These are phyloP conservation scores for Erannis defoliaria DNA, from an alignment of 2,888 invertebrate species.

Conservation along the genomic window DNA sequence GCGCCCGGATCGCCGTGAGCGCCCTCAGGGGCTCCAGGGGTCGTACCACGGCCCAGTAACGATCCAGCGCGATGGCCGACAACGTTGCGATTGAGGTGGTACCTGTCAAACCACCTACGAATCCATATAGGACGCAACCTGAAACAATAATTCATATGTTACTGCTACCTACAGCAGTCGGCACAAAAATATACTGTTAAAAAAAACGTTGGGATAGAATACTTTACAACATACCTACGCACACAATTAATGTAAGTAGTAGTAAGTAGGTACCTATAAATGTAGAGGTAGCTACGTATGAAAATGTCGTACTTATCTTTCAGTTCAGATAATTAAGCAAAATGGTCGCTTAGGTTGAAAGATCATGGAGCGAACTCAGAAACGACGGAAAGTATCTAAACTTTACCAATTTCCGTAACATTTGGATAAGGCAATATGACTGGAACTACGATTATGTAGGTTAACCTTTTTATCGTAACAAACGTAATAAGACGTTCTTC, in stretches of 20 bases:
- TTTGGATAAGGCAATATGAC: slow-evolving; percentile 14
- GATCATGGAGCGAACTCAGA: background rate
- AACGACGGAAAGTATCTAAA: slow-evolving; percentile 5
- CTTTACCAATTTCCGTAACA: slow-evolving; percentile 12
- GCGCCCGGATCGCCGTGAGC: slow-evolving; percentile 88
- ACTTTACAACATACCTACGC: no score
- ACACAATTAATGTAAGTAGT: no score
- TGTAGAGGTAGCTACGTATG: background rate
- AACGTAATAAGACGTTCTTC: no score
- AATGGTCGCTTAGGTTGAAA: background rate
- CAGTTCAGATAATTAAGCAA: background rate
- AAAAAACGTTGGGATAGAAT: no score
- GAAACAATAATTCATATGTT: slow-evolving; percentile 60
- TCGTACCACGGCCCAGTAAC: slow-evolving; percentile 93
- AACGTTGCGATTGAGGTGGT: slow-evolving; percentile 93
- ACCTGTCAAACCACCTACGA: slow-evolving; percentile 93
- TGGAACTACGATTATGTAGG: background rate
- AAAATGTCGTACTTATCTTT: background rate
- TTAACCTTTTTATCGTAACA: no score
- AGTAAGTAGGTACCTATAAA: no score
- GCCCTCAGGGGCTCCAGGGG: slow-evolving; percentile 90
- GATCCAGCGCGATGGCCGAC: slow-evolving; percentile 92
- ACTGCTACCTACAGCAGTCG: no score
- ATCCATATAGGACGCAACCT: slow-evolving; percentile 93
- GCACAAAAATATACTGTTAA: no score